Base-by-base conservation (phyloP, 1,140 invertebrate species). In the Drusus annulatus region DNA sequence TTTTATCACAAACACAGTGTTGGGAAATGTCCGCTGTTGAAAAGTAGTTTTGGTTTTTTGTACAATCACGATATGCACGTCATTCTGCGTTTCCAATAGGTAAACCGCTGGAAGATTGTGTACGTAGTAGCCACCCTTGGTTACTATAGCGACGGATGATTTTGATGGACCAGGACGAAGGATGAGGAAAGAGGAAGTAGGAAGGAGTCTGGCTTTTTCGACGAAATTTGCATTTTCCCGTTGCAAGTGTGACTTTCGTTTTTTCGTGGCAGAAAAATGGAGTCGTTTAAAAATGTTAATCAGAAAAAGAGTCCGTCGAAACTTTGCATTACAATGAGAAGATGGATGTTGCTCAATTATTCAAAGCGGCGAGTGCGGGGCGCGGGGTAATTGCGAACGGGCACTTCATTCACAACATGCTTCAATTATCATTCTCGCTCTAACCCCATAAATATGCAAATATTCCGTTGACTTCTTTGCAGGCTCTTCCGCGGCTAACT, bases 211-310 rank as follows among this genome's bases (percentile, higher is more conserved):
- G 62, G 25, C 62, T 65, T 45, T 60, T 3, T 10, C 10, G 25
- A 1, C 0, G 16, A 28, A 65, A 65, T 65, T 65, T 28, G 62
- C 62, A 65, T 65, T 65, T 65, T 65, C 21, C 5, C 62, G 62
- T 65, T 65, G 62, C 62, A 31, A 65, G 62, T 65, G 62, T 25
- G 62, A 36, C 28, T 65, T 56, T 56, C 28, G 16, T 25, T 31
- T 45, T 63, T 31, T 31, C 21, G 62, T 65, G 28, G 10, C 62
- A 65, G 62, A 65, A 65, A 65, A 65, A 65, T 65, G 62, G 21
- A 65, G 62, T 65, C 62, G 62, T 31, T 65, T 65, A 65, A 65
- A 65, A 65, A 65, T 65, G 62, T 65, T 65, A 65, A 65, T 65
- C 62, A n/a, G 62, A 65, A 65, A 65, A 65, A 65, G 62, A 65